These are phyloP conservation scores for Telmatherina bonti DNA, from an alignment of 2,797 vertebrate species.

Conservation along the genomic window DNA sequence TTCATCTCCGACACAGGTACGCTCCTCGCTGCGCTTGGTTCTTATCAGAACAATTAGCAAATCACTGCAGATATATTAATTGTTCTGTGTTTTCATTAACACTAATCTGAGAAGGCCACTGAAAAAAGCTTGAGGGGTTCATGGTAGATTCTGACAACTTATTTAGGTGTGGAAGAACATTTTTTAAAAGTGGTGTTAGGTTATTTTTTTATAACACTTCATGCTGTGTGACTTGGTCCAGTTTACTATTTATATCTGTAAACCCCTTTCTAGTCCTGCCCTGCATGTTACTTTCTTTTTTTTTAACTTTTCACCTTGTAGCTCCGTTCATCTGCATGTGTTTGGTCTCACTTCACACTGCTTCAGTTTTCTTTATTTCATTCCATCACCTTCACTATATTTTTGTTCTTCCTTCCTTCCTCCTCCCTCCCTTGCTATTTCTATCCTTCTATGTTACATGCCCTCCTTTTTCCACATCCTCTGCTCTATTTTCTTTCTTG, in stretches of 20 bases:
- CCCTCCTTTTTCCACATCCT: conserved; percentile 18
- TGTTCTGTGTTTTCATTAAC: not conserved
- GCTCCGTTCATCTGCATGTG: conserved; percentile 45
- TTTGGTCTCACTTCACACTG: conserved; percentile 47
- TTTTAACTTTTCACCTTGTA: conserved; percentile 38
- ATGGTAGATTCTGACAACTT: not conserved
- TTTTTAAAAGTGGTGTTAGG: not conserved
- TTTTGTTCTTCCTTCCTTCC: conserved; percentile 62
- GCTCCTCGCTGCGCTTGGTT: not conserved
- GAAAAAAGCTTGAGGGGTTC: not conserved
- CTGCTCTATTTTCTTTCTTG: conserved; percentile 29
- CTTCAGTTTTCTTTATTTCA: conserved; percentile 56
- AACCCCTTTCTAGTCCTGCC: conserved; percentile 20
- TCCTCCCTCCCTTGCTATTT: conserved; percentile 17
- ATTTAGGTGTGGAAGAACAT: not conserved
- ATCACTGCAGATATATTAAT: not conserved
- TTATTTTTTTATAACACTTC: not conserved
- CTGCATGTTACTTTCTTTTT: conserved; percentile 30
- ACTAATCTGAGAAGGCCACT: not conserved
- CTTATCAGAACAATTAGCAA: not conserved
- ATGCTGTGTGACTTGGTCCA: conserved; percentile 3
- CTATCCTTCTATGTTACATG: conserved; percentile 29
- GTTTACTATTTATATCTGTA: not conserved
- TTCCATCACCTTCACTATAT: conserved; percentile 71
- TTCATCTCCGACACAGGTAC: conserved; percentile 98